Percentiles rank a stretch among this genome's conserved stretches.
Evolutionary conservation across 2,888 invertebrate genomes (phyloP).

Genomic region (Chloroclysta siterata): DNA sequence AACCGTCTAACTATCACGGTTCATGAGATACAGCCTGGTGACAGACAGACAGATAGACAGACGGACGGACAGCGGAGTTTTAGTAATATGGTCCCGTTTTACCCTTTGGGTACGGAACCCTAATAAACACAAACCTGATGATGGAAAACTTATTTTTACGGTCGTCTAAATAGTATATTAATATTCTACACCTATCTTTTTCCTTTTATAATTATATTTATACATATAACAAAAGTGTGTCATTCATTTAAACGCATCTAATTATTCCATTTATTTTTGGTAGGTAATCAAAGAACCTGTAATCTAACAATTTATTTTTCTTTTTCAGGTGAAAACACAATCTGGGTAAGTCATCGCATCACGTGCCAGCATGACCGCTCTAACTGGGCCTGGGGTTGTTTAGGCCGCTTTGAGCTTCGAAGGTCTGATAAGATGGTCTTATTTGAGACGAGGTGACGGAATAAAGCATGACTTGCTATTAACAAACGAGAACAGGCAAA

Average conservation of each 20-base stretch:
- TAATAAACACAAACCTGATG: too few species aligned
- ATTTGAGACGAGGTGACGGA: constrained; percentile 35
- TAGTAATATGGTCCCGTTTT: too few species aligned
- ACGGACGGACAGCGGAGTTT: too few species aligned
- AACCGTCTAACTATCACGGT: too few species aligned
- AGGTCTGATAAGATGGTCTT: constrained; percentile 29
- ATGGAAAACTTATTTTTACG: too few species aligned
- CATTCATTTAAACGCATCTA: not conserved
- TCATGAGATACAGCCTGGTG: too few species aligned
- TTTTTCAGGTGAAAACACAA: constrained; percentile 52
- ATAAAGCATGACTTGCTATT: constrained; percentile 31
- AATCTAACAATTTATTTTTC: constrained; percentile 32
- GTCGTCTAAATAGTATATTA: too few species aligned
- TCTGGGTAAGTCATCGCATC: constrained; percentile 45
- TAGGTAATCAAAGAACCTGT: constrained; percentile 17
- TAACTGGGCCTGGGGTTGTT: constrained; percentile 33
- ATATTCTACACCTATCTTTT: too few species aligned
- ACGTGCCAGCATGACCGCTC: constrained; percentile 33
- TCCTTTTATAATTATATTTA: too few species aligned
- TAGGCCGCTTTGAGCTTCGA: constrained; percentile 32
- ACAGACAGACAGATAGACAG: too few species aligned
- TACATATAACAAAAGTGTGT: not conserved
- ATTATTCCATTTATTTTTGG: constrained; percentile 16
- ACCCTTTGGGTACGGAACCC: too few species aligned
- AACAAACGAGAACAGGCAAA: constrained; percentile 25